Evolutionary conservation across 1,140 invertebrate species (phyloP), one percentile per base, ranked within the genome.

Genomic region (Whitmania pigra): DNA sequence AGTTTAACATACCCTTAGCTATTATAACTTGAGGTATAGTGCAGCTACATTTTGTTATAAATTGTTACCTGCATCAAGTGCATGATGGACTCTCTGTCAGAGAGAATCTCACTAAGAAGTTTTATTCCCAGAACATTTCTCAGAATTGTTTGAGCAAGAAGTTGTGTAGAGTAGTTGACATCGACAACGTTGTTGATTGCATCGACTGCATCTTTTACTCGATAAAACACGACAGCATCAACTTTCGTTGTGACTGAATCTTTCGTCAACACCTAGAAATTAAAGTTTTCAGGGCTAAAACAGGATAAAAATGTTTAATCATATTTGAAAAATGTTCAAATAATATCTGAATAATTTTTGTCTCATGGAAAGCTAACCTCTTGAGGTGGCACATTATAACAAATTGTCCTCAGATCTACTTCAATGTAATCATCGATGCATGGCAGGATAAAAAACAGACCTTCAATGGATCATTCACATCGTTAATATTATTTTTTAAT

Each of bases 211-310:
- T 63, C 29, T 1, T 63, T 4, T 13, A 63, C 57, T 31, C 57
- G 57, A 13, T 63, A 63, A 31, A 63, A 63, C 20, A 94, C 90
- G 15, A 86, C 85, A 1, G 92, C 93, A 80, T 95, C 92, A 18
- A 94, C 92, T 11, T 88, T 89, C 0, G 94, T 91, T 0, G 92
- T 96, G 1, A 95, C 92, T 0, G 90, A 92, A 81, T 96, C 93
- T 83, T 91, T 90, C 2, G 91, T 92, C 69, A 96, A 84, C 49
- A 94, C 89, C 90, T 94, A 11, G 9, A 49, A 49, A 17, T 17
- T 4, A 17, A 49, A 1, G 43, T 36, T 36, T 2, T 36, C 31
- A 2, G 2, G 6, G 31, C 31, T 36, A 36, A 36, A 36, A 2
- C 31, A 36, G 2, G 31, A 36, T 36, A 17, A 17, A 11, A 49